These are phyloP conservation scores for Venusia cambrica DNA, from an alignment of 2,888 invertebrate genomes.

Conservation along the genomic window DNA sequence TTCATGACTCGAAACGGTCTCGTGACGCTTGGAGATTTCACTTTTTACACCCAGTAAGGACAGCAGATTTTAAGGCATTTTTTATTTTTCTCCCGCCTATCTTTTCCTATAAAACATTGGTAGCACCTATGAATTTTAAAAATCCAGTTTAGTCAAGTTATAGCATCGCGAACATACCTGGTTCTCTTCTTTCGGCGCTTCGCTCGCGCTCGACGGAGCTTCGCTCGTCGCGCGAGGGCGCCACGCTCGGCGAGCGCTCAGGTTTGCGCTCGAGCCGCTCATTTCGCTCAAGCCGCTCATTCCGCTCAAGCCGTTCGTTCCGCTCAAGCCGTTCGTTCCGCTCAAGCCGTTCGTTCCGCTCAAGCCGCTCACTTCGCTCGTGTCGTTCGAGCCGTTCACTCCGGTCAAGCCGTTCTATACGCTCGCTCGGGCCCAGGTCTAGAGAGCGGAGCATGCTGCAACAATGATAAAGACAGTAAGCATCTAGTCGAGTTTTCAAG, in stretches of 20 bases:
- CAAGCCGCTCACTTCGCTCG: slow-evolving; percentile 47
- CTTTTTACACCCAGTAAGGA: no score
- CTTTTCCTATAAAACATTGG: not conserved
- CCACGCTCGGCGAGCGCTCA: slow-evolving; percentile 71
- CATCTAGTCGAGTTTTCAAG: no score
- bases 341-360: slow-evolving; percentile 60
- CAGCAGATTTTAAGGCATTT: no score
- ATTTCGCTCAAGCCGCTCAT: slow-evolving; percentile 48
- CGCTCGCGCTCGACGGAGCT: slow-evolving; percentile 62
- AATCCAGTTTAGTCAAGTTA: slow-evolving; percentile 35
- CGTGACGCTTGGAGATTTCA: no score
- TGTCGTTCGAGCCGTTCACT: slow-evolving; percentile 46
- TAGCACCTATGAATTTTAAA: not conserved
- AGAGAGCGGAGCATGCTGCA: slow-evolving; percentile 89
- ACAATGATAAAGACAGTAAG: slow-evolving; percentile 38
- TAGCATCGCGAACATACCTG: slow-evolving; percentile 53
- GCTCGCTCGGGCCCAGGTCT: slow-evolving; percentile 79
- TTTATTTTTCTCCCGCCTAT: no score
- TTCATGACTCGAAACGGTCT: no score
- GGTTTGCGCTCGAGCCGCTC: slow-evolving; percentile 58
- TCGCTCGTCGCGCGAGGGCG: slow-evolving; percentile 53
- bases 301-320: slow-evolving; percentile 48
- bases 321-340: slow-evolving; percentile 61
- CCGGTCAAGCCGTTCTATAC: slow-evolving; percentile 51
- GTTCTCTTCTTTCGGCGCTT: slow-evolving; percentile 63